Percentiles rank a stretch among this genome's conserved stretches.
Conservation (phyloP, 1,140 invertebrate genomes). For the Potamilus streckersoni region DNA sequence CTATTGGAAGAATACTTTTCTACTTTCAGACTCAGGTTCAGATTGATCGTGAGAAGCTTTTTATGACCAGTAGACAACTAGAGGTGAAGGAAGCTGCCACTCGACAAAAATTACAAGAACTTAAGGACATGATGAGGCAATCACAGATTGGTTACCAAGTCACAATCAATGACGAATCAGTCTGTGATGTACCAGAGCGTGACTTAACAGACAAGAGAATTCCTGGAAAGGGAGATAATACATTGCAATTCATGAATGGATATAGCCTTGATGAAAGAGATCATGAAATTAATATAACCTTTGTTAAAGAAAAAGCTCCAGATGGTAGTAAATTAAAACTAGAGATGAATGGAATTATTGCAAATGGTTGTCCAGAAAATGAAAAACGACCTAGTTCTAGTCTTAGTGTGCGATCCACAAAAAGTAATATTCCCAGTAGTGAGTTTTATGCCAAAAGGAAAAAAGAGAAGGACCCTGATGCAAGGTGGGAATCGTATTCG, state of each 20-base stretch:
- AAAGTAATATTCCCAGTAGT: slow-evolving; percentile 31
- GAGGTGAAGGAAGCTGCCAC: slow-evolving; percentile 56
- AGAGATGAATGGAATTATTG: neutral
- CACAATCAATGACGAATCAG: slow-evolving; percentile 10
- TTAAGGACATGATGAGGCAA: slow-evolving; percentile 22
- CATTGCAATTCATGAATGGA: slow-evolving; percentile 3
- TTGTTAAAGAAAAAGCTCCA: slow-evolving; percentile 2
- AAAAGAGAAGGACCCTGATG: slow-evolving; percentile 38
- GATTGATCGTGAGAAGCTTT: slow-evolving; percentile 47
- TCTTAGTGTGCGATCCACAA: slow-evolving; percentile 3
- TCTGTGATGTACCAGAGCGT: neutral
- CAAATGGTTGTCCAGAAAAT: slow-evolving; percentile 1
- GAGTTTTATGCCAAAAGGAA: slow-evolving; percentile 44
- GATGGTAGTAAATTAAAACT: neutral
- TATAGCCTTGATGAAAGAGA: neutral
- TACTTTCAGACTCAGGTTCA: slow-evolving; percentile 43
- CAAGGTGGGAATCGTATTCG: slow-evolving; percentile 43
- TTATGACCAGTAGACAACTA: slow-evolving; percentile 47
- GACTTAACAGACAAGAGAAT: neutral
- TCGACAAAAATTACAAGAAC: slow-evolving; percentile 54
- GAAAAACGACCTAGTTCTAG: neutral
- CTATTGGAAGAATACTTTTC: neutral
- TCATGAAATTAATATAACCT: slow-evolving; percentile 3
- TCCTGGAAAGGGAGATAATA: neutral
- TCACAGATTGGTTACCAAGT: slow-evolving; percentile 14